Evolutionary conservation across 2,113 vertebrate genomes (phyloP), one percentile per base, ranked within the genome.

Genomic region (Engraulis encrasicolus): DNA sequence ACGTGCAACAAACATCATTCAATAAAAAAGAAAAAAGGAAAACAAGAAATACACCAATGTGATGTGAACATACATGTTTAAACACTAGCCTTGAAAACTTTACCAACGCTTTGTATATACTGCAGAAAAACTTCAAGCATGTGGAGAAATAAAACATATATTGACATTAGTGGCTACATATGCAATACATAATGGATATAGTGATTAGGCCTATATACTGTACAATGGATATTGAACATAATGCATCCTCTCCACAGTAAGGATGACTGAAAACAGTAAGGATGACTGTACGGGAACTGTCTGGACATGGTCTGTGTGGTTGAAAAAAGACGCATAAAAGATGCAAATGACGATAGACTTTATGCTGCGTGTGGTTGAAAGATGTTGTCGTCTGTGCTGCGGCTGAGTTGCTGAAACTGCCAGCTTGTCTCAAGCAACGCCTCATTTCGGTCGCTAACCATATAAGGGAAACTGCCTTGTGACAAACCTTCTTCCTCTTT

Each of bases 71-170:
- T 94, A 95, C 92, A 77, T 91, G 90, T 86, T 91, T 91, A 84
- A 92, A 93, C 81, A 95, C 90, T 84, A 94, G 91, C 87, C 89
- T 91, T 87, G 92, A 90, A 85, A 93, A 90, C 86, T 92, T 93
- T 81, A 87, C 88, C 79, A 94, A 88, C 87, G 93, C 92, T 85
- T 90, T 93, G 92, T 90, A 92, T 23, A 94, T 34, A 78, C 84
- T 93, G 92, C 88, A 92, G 77, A 94, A 90, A 84, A 94, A 87
- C 92, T 94, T 88, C 78, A 88, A 86, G 84, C 81, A 81, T 87
- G 84, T 36, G 61, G 74, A 83, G 85, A 90, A 50, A 91, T 18
- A 87, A 82, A 34, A 83, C 19, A 87, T 80, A 34, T 83, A 88
- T 45, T n/a, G n/a, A 86, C 38, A 85, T 81, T 36, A 81, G 27